Conservation (phyloP, 2,113 vertebrate species). For the Isurus oxyrinchus region DNA sequence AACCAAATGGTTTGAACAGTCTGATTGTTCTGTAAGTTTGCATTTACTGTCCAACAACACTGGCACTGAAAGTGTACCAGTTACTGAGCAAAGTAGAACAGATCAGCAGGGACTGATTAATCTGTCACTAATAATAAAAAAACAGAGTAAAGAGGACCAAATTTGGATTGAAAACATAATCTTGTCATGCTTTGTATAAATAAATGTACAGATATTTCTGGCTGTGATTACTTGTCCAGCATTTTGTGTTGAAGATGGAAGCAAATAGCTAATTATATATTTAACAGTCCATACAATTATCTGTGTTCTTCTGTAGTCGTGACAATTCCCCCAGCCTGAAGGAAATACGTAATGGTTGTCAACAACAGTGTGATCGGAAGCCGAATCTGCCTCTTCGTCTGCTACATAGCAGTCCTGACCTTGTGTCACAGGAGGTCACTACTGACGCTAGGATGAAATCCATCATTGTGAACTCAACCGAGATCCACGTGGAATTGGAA, state of each 20-base stretch:
- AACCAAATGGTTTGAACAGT: not conserved
- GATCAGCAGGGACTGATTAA: not conserved
- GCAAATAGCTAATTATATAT: not conserved
- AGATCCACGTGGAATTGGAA: slow-evolving; percentile 93
- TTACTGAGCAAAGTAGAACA: not conserved
- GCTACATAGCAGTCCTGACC: slow-evolving; percentile 70
- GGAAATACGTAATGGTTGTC: slow-evolving; percentile 94
- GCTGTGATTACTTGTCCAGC: not conserved
- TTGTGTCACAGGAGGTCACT: slow-evolving; percentile 70
- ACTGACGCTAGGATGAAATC: slow-evolving; percentile 68
- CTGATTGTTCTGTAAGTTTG: not conserved
- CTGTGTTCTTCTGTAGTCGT: slow-evolving; percentile 60
- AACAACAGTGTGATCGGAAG: slow-evolving; percentile 91
- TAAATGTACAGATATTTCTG: not conserved
- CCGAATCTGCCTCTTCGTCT: slow-evolving; percentile 88
- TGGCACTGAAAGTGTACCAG: not conserved
- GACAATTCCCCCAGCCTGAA: slow-evolving; percentile 98
- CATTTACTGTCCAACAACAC: not conserved
- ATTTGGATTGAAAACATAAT: not conserved
- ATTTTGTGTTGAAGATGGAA: not conserved
- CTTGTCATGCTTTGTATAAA: not conserved
- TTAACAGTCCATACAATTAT: not conserved
- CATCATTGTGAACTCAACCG: slow-evolving; percentile 83
- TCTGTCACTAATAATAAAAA: not conserved
- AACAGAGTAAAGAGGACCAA: too few species aligned